A percentile compares a stretch with the other conserved stretches of the same genome.
These are phyloP conservation scores for Aphidius ervi DNA, from an alignment of 1,140 invertebrate genomes.

Conservation along the genomic window DNA sequence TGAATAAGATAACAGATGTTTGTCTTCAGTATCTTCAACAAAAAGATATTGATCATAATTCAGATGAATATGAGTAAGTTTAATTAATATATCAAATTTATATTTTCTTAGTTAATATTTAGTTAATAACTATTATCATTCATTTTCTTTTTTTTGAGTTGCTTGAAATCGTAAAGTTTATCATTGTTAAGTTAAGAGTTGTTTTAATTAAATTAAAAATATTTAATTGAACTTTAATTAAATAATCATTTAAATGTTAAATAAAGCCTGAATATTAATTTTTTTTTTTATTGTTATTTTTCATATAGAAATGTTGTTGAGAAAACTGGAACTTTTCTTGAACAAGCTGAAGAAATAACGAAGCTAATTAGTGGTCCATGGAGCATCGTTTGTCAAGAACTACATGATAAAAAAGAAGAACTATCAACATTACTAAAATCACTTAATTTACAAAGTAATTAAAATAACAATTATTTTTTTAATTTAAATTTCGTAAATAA, in stretches of 20 bases:
- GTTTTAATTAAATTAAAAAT: slow-evolving; percentile 1
- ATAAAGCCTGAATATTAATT: slow-evolving; percentile 6
- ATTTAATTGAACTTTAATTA: background rate
- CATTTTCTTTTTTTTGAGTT: no score
- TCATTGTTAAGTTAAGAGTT: slow-evolving; percentile 10
- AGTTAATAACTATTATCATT: no score
- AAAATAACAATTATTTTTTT: no score
- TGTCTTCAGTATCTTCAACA: slow-evolving; percentile 38
- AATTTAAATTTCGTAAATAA: no score
- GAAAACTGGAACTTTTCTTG: slow-evolving; percentile 34
- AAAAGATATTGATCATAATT: background rate
- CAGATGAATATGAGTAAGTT: no score
- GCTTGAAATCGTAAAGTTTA: no score
- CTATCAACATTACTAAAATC: background rate
- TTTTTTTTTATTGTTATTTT: slow-evolving; percentile 15
- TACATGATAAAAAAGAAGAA: slow-evolving; percentile 33
- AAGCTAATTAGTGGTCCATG: slow-evolving; percentile 41
- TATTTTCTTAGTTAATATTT: no score
- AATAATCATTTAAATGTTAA: no score
- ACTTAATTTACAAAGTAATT: no score
- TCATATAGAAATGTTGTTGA: slow-evolving; percentile 33
- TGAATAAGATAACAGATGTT: slow-evolving; percentile 52
- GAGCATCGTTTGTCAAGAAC: slow-evolving; percentile 35
- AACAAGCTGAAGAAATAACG: slow-evolving; percentile 35
- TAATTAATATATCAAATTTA: no score